A percentile compares a stretch with the other conserved stretches of the same genome.
These are phyloP conservation scores for Drosophila anomalipes DNA, from an alignment of 2,888 invertebrate genomes.

Conservation along the genomic window DNA sequence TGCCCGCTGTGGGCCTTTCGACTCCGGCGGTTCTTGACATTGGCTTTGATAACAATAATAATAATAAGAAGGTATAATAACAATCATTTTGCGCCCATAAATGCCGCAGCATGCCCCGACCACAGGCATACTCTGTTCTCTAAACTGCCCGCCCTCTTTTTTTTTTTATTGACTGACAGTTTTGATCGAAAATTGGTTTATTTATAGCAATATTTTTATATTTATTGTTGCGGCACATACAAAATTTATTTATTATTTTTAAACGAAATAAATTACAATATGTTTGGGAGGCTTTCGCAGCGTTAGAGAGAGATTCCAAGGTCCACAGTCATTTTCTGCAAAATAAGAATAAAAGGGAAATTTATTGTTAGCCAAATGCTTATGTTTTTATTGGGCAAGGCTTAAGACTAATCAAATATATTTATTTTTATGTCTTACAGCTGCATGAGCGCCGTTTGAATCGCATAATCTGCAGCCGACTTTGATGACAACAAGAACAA, in stretches of 20 bases:
- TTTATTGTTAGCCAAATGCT: conserved; percentile 32
- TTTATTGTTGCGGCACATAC: conserved; percentile 55
- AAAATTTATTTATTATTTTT: conserved; percentile 22
- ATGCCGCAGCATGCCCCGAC: conserved; percentile 47
- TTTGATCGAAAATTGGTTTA: conserved; percentile 69
- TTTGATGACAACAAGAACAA: conserved; percentile 19
- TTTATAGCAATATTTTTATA: conserved; percentile 67
- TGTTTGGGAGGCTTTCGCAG: conserved; percentile 3
- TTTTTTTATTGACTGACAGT: conserved; percentile 64
- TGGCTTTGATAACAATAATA: conserved; percentile 76
- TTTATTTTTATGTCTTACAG: conserved; percentile 31
- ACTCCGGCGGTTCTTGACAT: conserved; percentile 56
- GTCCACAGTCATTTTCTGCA: conserved; percentile 19
- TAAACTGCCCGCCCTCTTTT: conserved; percentile 13
- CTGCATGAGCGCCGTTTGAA: conserved; percentile 26
- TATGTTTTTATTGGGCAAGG: conserved; percentile 22
- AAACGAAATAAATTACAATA: conserved; percentile 42
- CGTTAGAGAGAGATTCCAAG: conserved; percentile 6
- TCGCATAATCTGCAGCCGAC: conserved; percentile 15
- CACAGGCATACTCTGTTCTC: conserved; percentile 2
- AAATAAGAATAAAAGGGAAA: conserved; percentile 26
- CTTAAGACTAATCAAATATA: conserved; percentile 40
- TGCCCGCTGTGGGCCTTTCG: conserved; percentile 26
- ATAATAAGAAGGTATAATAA: conserved; percentile 73
- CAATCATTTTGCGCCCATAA: conserved; percentile 73